These are phyloP conservation scores for Tuberolachnus salignus DNA, from an alignment of 2,888 invertebrate species.

Conservation along the genomic window DNA sequence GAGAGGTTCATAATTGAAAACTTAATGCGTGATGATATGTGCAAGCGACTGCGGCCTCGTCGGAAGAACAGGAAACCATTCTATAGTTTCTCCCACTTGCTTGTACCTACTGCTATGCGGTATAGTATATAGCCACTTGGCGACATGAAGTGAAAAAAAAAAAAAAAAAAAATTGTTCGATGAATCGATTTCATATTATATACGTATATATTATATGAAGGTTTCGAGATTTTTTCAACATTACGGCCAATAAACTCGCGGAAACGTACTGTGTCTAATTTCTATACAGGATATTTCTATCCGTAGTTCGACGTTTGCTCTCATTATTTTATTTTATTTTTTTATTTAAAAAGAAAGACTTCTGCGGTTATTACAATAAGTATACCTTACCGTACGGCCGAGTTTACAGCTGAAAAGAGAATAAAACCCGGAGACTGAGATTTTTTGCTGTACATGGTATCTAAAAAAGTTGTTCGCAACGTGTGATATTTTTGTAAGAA, in stretches of 20 bases:
- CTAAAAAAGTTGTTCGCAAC: too few relatives aligned
- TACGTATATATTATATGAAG: background rate
- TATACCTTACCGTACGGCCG: too few relatives aligned
- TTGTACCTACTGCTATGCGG: background rate
- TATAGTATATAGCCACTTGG: background rate
- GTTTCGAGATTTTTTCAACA: conserved; percentile 29
- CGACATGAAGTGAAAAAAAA: conserved; percentile 17
- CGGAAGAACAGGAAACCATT: conserved; percentile 50
- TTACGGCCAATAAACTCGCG: conserved; percentile 10
- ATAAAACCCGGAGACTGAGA: too few relatives aligned
- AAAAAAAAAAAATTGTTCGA: conserved; percentile 30
- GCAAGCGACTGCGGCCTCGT: conserved; percentile 47
- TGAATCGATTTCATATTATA: conserved; percentile 17
- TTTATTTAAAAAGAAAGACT: too few relatives aligned
- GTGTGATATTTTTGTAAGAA: too few relatives aligned
- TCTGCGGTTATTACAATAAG: too few relatives aligned
- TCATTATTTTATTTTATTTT: too few relatives aligned
- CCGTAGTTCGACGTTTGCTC: too few relatives aligned
- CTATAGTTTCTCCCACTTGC: conserved; percentile 42
- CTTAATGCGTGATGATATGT: conserved; percentile 51
- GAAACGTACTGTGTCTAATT: conserved; percentile 13
- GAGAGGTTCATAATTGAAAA: conserved; percentile 53
- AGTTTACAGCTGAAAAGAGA: too few relatives aligned
- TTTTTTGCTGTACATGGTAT: too few relatives aligned
- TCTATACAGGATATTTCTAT: conserved; percentile 1